Conservation (phyloP, 1,140 invertebrate genomes). For the Bathynomus jamesi region DNA sequence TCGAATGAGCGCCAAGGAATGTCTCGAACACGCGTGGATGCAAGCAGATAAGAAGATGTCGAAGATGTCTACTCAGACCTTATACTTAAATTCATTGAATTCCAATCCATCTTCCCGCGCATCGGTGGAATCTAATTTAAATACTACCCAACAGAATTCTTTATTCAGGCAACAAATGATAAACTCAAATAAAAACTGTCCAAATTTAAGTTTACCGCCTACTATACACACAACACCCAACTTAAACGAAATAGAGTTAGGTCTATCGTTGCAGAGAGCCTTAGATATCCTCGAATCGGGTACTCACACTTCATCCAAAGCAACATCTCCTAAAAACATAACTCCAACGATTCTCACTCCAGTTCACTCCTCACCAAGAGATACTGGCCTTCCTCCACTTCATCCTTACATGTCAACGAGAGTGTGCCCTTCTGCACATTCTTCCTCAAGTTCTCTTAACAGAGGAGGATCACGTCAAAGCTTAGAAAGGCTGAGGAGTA, state of each 20-base stretch:
- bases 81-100: too few species aligned
- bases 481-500: conserved; percentile 38
- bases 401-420: neutral
- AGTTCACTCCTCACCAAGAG: neutral
- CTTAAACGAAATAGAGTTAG: neutral
- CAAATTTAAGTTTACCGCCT: neutral
- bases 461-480: conserved; percentile 22
- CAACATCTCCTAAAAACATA: neutral
- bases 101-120: neutral
- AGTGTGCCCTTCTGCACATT: neutral
- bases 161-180: neutral
- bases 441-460: neutral
- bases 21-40: conserved; percentile 57
- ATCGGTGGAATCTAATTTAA: neutral
- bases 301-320: neutral
- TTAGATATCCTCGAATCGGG: neutral
- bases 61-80: neutral
- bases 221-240: neutral
- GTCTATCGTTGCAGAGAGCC: neutral
- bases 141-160: neutral
- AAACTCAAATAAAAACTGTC: neutral
- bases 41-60: conserved; percentile 6
- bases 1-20: conserved; percentile 55
- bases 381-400: neutral
- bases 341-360: neutral